Conservation (phyloP, 2,888 invertebrate species). For the Cabera pusaria region DNA sequence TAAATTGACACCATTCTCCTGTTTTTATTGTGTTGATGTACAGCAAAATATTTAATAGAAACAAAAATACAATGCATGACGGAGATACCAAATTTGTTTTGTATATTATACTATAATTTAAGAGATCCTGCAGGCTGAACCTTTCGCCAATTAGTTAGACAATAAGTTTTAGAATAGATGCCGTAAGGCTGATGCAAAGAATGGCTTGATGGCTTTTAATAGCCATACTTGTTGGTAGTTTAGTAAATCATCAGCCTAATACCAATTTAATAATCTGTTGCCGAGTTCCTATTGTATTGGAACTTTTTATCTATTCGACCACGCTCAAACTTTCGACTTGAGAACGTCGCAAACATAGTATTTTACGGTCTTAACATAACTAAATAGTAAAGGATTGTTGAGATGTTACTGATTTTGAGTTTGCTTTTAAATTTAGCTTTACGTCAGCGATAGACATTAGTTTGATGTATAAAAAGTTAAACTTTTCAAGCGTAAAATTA, state of each 20-base stretch:
- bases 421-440: slow-evolving; percentile 5
- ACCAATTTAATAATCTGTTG: background rate
- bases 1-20: too few relatives aligned
- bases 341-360: too few relatives aligned
- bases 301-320: too few relatives aligned
- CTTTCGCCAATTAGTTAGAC: slow-evolving; percentile 8
- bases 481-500: too few relatives aligned
- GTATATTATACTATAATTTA: too few relatives aligned
- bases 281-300: background rate
- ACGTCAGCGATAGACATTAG: background rate
- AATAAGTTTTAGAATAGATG: slow-evolving; percentile 52
- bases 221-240: slow-evolving; percentile 49
- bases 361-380: too few relatives aligned
- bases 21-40: too few relatives aligned
- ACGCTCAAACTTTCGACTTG: too few relatives aligned
- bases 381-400: slow-evolving; percentile 20
- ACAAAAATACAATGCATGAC: too few relatives aligned
- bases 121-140: slow-evolving; percentile 11
- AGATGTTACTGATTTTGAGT: slow-evolving; percentile 14
- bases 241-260: slow-evolving; percentile 54
- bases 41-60: too few relatives aligned
- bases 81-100: too few relatives aligned
- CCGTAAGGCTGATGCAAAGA: slow-evolving; percentile 64
- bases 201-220: slow-evolving; percentile 64
- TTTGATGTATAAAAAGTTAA: too few relatives aligned